Conservation (phyloP, 2,113 vertebrate species). For the Datnioides undecimradiatus region DNA sequence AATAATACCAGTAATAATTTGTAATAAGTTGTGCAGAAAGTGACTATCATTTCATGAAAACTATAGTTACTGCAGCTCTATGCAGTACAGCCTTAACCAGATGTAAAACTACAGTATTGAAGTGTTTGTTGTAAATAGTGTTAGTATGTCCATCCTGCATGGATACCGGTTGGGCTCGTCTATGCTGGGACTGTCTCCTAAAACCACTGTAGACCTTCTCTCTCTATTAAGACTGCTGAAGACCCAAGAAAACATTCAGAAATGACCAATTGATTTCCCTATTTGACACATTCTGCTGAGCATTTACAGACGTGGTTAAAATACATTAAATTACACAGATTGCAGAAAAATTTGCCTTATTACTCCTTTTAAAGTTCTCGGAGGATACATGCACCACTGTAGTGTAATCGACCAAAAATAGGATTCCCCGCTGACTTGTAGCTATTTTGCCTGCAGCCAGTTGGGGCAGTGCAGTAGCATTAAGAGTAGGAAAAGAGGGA, state of each 20-base stretch:
- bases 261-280: conserved; percentile 15
- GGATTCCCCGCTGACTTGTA: conserved; percentile 69
- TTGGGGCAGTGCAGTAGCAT: conserved; percentile 57
- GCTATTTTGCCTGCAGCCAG: conserved; percentile 74
- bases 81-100: conserved; percentile 86
- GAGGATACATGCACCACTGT: conserved; percentile 35
- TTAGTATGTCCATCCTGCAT: conserved; percentile 92
- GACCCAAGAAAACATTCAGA: conserved; percentile 39
- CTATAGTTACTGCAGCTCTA: conserved; percentile 80
- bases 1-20: conserved; percentile 81
- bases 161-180: conserved; percentile 89
- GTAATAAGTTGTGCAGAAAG: conserved; percentile 85
- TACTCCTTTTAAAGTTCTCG: conserved; percentile 32
- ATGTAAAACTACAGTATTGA: conserved; percentile 81
- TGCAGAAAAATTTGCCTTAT: conserved; percentile 57
- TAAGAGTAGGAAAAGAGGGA: conserved; percentile 50
- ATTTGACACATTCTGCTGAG: conserved; percentile 41
- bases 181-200: conserved; percentile 58
- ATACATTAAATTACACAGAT: conserved; percentile 45
- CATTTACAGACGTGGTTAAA: conserved; percentile 14
- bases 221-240: conserved; percentile 61
- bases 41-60: conserved; percentile 92
- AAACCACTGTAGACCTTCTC: conserved; percentile 74
- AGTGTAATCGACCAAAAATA: conserved; percentile 75
- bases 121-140: conserved; percentile 93